Percentiles rank a stretch among this genome's conserved stretches.
Evolutionary conservation across 2,888 invertebrate genomes (phyloP).

Genomic region (Agrochola macilenta): DNA sequence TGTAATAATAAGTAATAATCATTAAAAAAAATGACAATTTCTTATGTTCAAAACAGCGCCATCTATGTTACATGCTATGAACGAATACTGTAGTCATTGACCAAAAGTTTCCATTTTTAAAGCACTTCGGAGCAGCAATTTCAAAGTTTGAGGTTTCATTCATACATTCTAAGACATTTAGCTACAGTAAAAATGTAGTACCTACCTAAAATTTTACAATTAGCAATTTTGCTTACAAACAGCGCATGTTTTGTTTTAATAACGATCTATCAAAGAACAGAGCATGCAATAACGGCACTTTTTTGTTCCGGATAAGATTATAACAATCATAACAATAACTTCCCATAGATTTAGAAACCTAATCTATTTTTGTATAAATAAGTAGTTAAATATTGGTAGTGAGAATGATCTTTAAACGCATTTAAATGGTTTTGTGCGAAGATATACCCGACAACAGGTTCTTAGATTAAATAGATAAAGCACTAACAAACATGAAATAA

Average conservation of each 20-base stretch:
- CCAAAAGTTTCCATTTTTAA: not conserved
- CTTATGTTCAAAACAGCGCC: not conserved
- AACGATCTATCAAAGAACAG: not conserved
- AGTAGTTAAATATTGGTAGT: constrained; percentile 21
- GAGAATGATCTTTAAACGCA: constrained; percentile 11
- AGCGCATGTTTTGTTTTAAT: not conserved
- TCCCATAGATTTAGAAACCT: not conserved
- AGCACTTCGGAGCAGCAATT: not conserved
- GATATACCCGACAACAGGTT: not conserved
- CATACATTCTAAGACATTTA: not conserved
- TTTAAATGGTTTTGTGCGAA: constrained; percentile 1
- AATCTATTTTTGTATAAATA: too few relatives aligned
- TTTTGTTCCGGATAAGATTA: not conserved
- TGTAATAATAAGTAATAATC: too few relatives aligned
- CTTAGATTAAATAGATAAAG: constrained; percentile 27
- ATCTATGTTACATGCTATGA: not conserved
- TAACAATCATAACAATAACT: not conserved
- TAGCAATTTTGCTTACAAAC: not conserved
- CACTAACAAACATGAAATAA: not conserved
- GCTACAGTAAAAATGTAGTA: not conserved
- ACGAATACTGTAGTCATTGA: not conserved
- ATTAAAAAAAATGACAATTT: not conserved
- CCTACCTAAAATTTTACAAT: not conserved
- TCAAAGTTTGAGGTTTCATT: not conserved
- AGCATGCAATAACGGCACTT: too few relatives aligned